A percentile compares a stretch with the other conserved stretches of the same genome.
phyloP scores from a whole-genome alignment of 2,113 vertebrate genomes.

The Xiphias gladius region DNA sequence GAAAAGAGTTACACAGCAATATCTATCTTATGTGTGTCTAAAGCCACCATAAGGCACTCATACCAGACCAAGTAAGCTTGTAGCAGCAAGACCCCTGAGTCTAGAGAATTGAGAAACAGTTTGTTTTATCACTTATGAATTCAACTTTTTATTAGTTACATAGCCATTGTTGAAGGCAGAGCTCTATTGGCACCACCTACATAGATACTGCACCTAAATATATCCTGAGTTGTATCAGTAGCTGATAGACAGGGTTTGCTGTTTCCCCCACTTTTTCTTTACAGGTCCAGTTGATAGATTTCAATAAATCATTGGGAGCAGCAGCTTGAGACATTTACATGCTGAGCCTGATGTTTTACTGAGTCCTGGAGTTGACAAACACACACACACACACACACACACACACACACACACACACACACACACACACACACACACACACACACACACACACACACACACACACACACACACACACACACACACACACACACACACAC shows the following conservation, averaged over 20 bases:
- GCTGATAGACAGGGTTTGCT: not conserved
- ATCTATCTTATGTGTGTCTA: too few species aligned
- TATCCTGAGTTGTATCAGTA: not conserved
- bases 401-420: not conserved
- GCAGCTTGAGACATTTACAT: constrained; percentile 34
- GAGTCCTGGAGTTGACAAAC: constrained; percentile 7
- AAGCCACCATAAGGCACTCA: not conserved
- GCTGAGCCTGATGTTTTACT: constrained; percentile 31
- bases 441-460: not conserved
- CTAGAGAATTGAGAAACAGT: not conserved
- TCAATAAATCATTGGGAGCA: constrained; percentile 41
- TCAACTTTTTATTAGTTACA: not conserved
- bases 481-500: not conserved
- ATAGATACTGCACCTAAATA: not conserved
- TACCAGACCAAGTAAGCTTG: not conserved
- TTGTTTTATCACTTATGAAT: not conserved
- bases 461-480: not conserved
- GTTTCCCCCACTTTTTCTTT: constrained; percentile 4
- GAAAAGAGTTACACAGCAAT: too few species aligned
- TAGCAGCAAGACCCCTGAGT: not conserved
- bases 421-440: not conserved
- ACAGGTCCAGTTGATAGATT: constrained; percentile 28
- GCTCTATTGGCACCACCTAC: not conserved
- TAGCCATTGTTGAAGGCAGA: not conserved
- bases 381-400: not conserved